Conservation (phyloP, 2,888 invertebrate genomes). For the Drosophila neonasuta region DNA sequence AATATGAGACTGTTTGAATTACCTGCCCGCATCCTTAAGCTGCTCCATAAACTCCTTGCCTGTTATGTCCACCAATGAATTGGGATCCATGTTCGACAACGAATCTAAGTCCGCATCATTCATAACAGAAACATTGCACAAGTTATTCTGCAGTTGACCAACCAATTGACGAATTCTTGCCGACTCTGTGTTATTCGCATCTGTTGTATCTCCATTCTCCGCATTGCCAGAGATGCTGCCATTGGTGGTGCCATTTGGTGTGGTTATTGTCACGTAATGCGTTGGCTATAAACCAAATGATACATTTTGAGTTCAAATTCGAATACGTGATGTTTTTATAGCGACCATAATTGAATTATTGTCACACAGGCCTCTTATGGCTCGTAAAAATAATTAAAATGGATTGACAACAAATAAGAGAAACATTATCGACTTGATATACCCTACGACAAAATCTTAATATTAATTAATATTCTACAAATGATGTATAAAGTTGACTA, state of each 20-base stretch:
- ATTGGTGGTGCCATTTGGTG: slow-evolving; percentile 83
- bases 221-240: slow-evolving; percentile 49
- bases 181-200: slow-evolving; percentile 78
- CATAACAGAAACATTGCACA: slow-evolving; percentile 92
- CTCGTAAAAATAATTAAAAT: slow-evolving; percentile 20
- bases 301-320: slow-evolving; percentile 6
- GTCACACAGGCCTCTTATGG: not conserved
- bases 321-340: slow-evolving; percentile 26
- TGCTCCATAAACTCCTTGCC: slow-evolving; percentile 86
- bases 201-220: slow-evolving; percentile 76
- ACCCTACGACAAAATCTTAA: not conserved
- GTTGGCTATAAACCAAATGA: slow-evolving; percentile 77
- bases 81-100: slow-evolving; percentile 94
- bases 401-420: not conserved
- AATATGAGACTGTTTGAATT: slow-evolving; percentile 44
- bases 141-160: slow-evolving; percentile 90
- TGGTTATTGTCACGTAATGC: slow-evolving; percentile 82
- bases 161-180: slow-evolving; percentile 88
- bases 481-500: too few species aligned
- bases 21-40: slow-evolving; percentile 90
- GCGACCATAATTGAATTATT: slow-evolving; percentile 28
- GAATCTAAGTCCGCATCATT: slow-evolving; percentile 93
- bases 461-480: too few species aligned
- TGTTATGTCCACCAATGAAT: slow-evolving; percentile 91
- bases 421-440: not conserved